Percentiles rank a stretch among this genome's conserved stretches.
Conservation (phyloP, 2,113 vertebrate species). For the Mellivora capensis region DNA sequence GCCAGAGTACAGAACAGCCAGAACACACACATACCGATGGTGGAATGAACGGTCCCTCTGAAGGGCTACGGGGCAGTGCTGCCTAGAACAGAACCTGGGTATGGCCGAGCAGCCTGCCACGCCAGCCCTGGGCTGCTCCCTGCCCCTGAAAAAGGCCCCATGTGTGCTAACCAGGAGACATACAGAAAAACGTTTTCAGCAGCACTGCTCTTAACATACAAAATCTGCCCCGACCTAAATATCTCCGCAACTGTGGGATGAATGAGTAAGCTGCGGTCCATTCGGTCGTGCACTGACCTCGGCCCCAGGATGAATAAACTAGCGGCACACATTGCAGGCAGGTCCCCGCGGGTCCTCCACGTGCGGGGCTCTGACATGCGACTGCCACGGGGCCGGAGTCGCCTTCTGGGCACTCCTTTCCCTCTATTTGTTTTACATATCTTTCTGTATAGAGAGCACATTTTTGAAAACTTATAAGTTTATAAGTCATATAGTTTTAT, state of each 20-base stretch:
- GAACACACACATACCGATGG: not conserved
- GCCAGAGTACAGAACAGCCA: not conserved
- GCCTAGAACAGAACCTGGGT: not conserved
- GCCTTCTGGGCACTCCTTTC: not conserved
- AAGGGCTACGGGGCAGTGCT: not conserved
- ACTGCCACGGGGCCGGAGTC: fast-evolving
- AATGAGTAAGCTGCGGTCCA: fast-evolving
- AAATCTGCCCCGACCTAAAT: not conserved
- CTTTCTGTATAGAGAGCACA: not conserved
- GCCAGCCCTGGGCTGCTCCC: not conserved
- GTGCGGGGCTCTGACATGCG: not conserved
- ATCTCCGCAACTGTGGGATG: not conserved
- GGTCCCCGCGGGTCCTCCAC: not conserved
- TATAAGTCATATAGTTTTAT: too few relatives aligned
- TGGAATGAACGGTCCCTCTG: too few relatives aligned
- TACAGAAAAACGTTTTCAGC: fast-evolving
- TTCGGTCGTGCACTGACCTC: fast-evolving
- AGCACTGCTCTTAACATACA: not conserved
- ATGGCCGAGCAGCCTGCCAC: not conserved
- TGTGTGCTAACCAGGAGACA: not conserved
- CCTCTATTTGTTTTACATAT: fast-evolving
- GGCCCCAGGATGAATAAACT: fast-evolving
- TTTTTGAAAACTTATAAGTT: not conserved
- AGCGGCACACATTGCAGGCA: fast-evolving
- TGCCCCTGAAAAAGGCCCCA: fast-evolving